These are phyloP conservation scores for Keiferia lycopersicella DNA, from an alignment of 2,888 invertebrate genomes.

Conservation along the genomic window DNA sequence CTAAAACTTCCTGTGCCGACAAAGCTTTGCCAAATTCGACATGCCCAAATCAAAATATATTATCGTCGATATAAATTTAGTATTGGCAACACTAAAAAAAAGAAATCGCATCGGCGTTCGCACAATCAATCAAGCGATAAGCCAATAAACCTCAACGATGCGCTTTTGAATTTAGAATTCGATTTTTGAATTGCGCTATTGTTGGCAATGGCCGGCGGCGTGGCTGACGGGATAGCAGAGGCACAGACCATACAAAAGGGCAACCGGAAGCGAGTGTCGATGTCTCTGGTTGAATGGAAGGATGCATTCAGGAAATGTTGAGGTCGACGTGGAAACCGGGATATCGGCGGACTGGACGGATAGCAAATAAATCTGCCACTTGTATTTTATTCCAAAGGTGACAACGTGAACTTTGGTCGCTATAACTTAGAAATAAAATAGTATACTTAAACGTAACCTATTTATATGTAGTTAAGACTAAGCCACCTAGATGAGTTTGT, in stretches of 20 bases:
- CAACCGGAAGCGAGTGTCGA: slow-evolving; percentile 73
- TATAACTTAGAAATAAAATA: no score
- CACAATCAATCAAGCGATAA: slow-evolving; percentile 82
- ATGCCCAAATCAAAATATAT: slow-evolving; percentile 81
- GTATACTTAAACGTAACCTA: no score
- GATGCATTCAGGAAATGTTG: slow-evolving; percentile 71
- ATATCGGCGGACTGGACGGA: slow-evolving; percentile 45
- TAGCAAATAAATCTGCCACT: slow-evolving; percentile 38
- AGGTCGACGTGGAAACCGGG: slow-evolving; percentile 53
- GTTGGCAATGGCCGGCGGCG: slow-evolving; percentile 66
- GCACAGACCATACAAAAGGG: slow-evolving; percentile 58
- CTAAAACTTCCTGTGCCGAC: slow-evolving; percentile 72
- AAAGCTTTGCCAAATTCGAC: slow-evolving; percentile 69
- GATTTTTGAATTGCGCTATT: slow-evolving; percentile 74
- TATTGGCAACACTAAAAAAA: slow-evolving; percentile 53
- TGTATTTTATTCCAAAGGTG: background rate
- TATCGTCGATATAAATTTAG: slow-evolving; percentile 56
- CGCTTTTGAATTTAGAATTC: slow-evolving; percentile 78
- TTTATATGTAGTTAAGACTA: background rate
- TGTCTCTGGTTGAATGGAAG: slow-evolving; percentile 70
- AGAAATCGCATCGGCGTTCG: slow-evolving; percentile 66
- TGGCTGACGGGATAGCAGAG: slow-evolving; percentile 63
- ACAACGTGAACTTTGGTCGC: background rate
- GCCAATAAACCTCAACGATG: slow-evolving; percentile 82
- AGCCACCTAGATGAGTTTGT: no score